Conservation (phyloP, 2,888 invertebrate genomes). For the Platycheirus rosarum region DNA sequence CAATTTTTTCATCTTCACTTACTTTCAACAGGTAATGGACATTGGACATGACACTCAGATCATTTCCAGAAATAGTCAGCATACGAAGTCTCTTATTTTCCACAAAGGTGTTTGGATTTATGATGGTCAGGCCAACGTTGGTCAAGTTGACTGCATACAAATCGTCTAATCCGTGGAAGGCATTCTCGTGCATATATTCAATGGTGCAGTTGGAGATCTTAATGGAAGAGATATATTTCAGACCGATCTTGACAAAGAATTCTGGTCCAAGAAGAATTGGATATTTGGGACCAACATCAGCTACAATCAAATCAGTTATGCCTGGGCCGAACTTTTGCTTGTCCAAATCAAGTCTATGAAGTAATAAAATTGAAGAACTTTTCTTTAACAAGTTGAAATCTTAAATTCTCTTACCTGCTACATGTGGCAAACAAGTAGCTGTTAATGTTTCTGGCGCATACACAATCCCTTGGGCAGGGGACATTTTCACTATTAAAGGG, state of each 20-base stretch:
- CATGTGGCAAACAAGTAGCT: constrained; percentile 87
- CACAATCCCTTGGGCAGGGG: constrained; percentile 86
- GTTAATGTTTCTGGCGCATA: constrained; percentile 85
- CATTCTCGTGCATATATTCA: constrained; percentile 86
- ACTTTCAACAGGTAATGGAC: constrained; percentile 80
- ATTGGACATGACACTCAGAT: constrained; percentile 83
- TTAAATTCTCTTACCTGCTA: constrained; percentile 82
- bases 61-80: constrained; percentile 87
- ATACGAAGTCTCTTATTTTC: constrained; percentile 86
- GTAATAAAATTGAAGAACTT: neutral
- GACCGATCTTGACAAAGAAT: constrained; percentile 86
- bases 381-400: neutral
- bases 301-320: constrained; percentile 87
- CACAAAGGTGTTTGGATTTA: constrained; percentile 88
- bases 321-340: constrained; percentile 87
- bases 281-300: constrained; percentile 85
- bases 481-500: constrained; percentile 79
- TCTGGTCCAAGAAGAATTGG: constrained; percentile 85
- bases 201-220: constrained; percentile 88
- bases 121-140: constrained; percentile 86
- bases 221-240: constrained; percentile 87
- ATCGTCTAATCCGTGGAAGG: constrained; percentile 87
- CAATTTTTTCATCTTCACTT: constrained; percentile 25
- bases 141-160: constrained; percentile 88
- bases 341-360: constrained; percentile 85